These are phyloP conservation scores for Anastrepha ludens DNA, from an alignment of 1,140 invertebrate species.

Conservation along the genomic window DNA sequence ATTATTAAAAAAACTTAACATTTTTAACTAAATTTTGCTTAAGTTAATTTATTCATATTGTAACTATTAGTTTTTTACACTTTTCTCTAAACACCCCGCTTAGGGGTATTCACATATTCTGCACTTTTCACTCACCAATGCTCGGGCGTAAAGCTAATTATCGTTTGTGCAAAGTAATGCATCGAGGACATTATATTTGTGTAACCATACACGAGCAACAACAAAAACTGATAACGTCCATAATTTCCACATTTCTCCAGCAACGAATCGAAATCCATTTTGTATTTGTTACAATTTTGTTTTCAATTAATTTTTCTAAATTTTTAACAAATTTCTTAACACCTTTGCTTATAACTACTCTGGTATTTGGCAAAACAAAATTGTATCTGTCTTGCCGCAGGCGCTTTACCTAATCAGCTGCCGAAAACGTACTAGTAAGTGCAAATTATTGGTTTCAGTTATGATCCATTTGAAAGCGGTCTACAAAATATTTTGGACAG, in stretches of 20 bases:
- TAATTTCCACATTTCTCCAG: slow-evolving; percentile 79
- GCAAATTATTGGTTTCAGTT: neutral
- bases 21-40: no score
- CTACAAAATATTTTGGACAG: slow-evolving; percentile 5
- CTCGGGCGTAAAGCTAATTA: slow-evolving; percentile 75
- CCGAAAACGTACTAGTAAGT: neutral
- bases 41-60: no score
- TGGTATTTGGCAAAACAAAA: neutral
- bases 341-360: neutral
- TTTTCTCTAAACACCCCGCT: neutral
- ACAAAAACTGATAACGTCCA: slow-evolving; percentile 77
- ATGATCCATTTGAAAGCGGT: neutral
- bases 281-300: neutral
- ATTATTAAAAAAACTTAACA: no score
- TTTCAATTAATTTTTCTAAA: neutral
- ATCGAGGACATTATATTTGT: slow-evolving; percentile 77
- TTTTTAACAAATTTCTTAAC: neutral
- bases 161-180: slow-evolving; percentile 78
- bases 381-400: neutral
- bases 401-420: slow-evolving; percentile 1
- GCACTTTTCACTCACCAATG: slow-evolving; percentile 65
- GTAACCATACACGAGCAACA: slow-evolving; percentile 77
- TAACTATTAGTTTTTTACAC: no score
- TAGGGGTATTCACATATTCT: neutral
- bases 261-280: slow-evolving; percentile 77